phyloP scores from a whole-genome alignment of 2,797 vertebrate species.

The Enteromius treurensis region DNA sequence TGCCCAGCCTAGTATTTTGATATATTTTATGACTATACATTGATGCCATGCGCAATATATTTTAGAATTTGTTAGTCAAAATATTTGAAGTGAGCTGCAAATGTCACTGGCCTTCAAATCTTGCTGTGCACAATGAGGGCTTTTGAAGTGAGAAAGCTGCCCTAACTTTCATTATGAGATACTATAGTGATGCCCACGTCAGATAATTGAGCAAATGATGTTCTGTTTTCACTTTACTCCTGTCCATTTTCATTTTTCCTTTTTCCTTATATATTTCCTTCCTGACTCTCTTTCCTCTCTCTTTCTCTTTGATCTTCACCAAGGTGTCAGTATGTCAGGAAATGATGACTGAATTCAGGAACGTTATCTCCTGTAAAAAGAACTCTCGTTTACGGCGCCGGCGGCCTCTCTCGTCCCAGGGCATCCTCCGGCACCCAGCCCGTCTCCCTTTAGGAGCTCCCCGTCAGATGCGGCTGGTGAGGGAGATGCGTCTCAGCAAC shows the following conservation, averaged over 20 bases:
- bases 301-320: constrained; percentile 19
- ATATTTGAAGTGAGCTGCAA: background rate
- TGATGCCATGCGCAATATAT: background rate
- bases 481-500: constrained; percentile 88
- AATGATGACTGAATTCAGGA: constrained; percentile 89
- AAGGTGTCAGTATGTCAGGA: constrained; percentile 91
- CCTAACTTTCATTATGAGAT: background rate
- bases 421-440: constrained; percentile 71
- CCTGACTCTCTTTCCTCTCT: background rate
- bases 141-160: background rate
- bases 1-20: background rate
- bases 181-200: background rate
- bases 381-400: constrained; percentile 83
- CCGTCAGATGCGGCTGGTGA: constrained; percentile 78
- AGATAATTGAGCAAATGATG: background rate
- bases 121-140: background rate
- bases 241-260: background rate
- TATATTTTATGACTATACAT: background rate
- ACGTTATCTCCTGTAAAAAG: constrained; percentile 88
- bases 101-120: background rate
- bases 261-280: background rate
- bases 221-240: background rate
- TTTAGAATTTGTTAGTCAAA: background rate
- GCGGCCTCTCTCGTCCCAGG: constrained; percentile 69
- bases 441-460: constrained; percentile 79